These are phyloP conservation scores for Dermatophagoides farinae DNA, from an alignment of 1,140 invertebrate genomes.

Conservation along the genomic window DNA sequence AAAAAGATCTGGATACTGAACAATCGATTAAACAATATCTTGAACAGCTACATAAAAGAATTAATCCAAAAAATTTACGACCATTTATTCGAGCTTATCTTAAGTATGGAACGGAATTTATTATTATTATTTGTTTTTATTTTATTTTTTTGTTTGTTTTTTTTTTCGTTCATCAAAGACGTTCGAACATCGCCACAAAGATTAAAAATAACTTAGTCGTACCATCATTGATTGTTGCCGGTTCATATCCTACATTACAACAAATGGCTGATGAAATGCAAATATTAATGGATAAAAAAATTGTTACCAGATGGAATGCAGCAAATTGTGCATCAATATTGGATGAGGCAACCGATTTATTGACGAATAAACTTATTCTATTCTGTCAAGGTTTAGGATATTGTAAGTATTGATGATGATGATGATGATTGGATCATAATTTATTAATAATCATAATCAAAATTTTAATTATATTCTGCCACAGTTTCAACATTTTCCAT, in stretches of 20 bases:
- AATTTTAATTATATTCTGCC: neutral
- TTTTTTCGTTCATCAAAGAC: neutral
- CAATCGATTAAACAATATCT: slow-evolving; percentile 26
- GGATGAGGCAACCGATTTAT: slow-evolving; percentile 35
- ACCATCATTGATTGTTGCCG: slow-evolving; percentile 56
- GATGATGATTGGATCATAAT: too few relatives aligned
- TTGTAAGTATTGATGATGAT: too few relatives aligned
- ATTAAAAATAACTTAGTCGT: slow-evolving; percentile 23
- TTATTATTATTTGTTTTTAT: too few relatives aligned
- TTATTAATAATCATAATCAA: neutral
- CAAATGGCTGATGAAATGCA: slow-evolving; percentile 43
- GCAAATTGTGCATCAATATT: slow-evolving; percentile 55
- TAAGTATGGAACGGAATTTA: too few relatives aligned
- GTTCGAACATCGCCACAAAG: slow-evolving; percentile 9
- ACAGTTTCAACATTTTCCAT: too few relatives aligned
- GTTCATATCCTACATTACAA: slow-evolving; percentile 52
- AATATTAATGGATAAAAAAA: slow-evolving; percentile 50
- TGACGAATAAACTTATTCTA: slow-evolving; percentile 10
- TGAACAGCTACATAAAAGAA: slow-evolving; percentile 26
- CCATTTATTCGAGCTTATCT: slow-evolving; percentile 14
- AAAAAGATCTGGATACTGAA: slow-evolving; percentile 30
- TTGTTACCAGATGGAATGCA: slow-evolving; percentile 54
- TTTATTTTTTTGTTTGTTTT: neutral
- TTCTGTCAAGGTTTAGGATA: slow-evolving; percentile 16
- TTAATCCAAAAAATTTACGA: slow-evolving; percentile 31